These are phyloP conservation scores for Channa argus DNA, from an alignment of 2,113 vertebrate species.

Conservation along the genomic window DNA sequence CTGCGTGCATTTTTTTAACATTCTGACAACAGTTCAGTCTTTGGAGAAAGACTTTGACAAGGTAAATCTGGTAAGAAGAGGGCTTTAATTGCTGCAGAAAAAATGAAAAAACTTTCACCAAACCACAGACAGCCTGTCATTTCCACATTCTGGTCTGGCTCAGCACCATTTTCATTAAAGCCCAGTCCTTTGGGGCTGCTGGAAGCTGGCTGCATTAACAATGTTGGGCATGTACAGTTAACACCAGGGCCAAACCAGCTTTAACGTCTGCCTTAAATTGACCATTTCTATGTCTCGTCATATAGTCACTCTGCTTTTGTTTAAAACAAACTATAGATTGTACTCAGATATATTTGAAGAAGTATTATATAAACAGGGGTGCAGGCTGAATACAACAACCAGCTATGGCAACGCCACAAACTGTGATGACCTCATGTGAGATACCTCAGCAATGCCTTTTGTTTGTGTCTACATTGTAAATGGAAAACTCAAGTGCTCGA, in stretches of 20 bases:
- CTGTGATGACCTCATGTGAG: conserved; percentile 49
- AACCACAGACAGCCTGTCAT: conserved; percentile 52
- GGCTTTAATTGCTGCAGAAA: conserved; percentile 50
- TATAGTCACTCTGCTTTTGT: neutral
- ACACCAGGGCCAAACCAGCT: neutral
- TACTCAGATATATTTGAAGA: neutral
- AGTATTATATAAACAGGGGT: conserved; percentile 1
- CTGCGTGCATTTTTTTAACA: neutral
- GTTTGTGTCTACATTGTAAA: conserved; percentile 36
- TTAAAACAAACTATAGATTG: neutral
- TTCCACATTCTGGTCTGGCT: conserved; percentile 56
- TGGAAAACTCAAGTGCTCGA: conserved; percentile 42
- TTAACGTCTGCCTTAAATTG: neutral
- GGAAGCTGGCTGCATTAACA: conserved; percentile 5
- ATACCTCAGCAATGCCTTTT: conserved; percentile 44
- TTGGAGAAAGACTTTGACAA: conserved; percentile 40
- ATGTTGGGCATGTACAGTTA: conserved; percentile 7
- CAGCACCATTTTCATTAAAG: conserved; percentile 41
- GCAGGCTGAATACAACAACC: conserved; percentile 10
- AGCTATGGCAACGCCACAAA: conserved; percentile 34
- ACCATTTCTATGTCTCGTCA: neutral
- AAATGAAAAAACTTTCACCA: conserved; percentile 11
- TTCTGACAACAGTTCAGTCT: neutral
- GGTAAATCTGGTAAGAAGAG: conserved; percentile 20
- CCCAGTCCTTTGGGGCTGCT: neutral